These are phyloP conservation scores for Homalodisca vitripennis DNA, from an alignment of 1,140 invertebrate species.

Conservation along the genomic window DNA sequence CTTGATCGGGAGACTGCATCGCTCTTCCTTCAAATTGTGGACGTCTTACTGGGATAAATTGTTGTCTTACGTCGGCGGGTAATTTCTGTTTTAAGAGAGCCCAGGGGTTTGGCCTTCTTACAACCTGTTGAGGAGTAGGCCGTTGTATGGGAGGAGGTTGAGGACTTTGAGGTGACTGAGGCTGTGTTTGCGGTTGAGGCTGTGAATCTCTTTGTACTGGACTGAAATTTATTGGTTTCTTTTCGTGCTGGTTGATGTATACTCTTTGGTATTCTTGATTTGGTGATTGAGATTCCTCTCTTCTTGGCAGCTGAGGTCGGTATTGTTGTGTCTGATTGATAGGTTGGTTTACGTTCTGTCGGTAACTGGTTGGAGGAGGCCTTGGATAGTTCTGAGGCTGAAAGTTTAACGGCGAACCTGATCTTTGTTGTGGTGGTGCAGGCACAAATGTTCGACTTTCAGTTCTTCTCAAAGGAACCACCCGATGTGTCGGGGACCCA, in stretches of 20 bases:
- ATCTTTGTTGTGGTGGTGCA: constrained; percentile 14
- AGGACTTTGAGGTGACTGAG: not conserved
- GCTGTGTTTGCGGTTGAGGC: not conserved
- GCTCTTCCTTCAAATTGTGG: not conserved
- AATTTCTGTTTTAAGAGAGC: constrained; percentile 33
- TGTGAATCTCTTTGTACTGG: constrained; percentile 5
- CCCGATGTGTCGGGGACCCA: constrained; percentile 4
- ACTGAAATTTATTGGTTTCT: constrained; percentile 14
- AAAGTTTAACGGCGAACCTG: constrained; percentile 18
- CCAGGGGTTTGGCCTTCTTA: constrained; percentile 34
- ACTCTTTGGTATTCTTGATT: constrained; percentile 9
- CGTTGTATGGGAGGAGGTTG: not conserved
- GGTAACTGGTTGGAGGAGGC: constrained; percentile 3
- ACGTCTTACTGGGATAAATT: constrained; percentile 13
- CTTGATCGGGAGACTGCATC: constrained; percentile 14
- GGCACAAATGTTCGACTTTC: constrained; percentile 17
- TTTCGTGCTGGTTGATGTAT: not conserved
- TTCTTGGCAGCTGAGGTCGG: constrained; percentile 18
- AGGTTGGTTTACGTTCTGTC: not conserved
- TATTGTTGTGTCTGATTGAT: not conserved
- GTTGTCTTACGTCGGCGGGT: constrained; percentile 21
- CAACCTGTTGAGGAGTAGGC: constrained; percentile 11
- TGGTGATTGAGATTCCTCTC: not conserved
- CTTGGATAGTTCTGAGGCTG: constrained; percentile 20
- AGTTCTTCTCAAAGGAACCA: constrained; percentile 1